Evolutionary conservation across 2,888 invertebrate species (phyloP), one percentile per base, ranked within the genome.

Genomic region (Drosophila austrosaltans): DNA sequence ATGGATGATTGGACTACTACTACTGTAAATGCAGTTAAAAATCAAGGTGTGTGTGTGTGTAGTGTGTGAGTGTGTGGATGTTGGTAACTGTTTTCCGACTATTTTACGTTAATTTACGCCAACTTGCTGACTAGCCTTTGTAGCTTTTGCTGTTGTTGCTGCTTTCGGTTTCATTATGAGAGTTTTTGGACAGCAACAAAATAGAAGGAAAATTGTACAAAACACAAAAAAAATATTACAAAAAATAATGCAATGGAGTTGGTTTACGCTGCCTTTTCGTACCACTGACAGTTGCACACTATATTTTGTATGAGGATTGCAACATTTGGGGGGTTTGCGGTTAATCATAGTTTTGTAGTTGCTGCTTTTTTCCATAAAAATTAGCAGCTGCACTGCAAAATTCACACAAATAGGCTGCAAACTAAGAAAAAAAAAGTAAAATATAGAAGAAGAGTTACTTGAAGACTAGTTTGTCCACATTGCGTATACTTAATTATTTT

Each of bases 81-180:
- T 53, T 74, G 57, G 53, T 53, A 65, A 65, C 63, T 67, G 73
- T 64, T 75, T 75, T 76, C 72, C 62, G 60, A 64, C 63, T 63
- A 54, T 72, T 75, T 82, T 76, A 81, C 89, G 71, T 83, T 83
- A 88, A 83, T 83, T 83, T 88, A 87, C 83, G 82, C 89, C 82
- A 83, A 87, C 82, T 68, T 60, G 70, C 71, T 72, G 77, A 77
- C 54, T 60, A 63, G 40, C 57, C 69, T 58, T 70, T 75, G 61
- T 69, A 69, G 63, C 57, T 42, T 59, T 71, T 69, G 57, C 63
- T 62, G 81, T 63, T 79, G 72, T 71, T 72, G 89, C 87, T 72
- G 89, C 87, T 83, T 83, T 83, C 83, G 66, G 89, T 83, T 83
- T 83, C 87, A 87, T 87, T 83, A 83, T 83, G 82, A 88, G 65